Evolutionary conservation across 2,888 invertebrate genomes (phyloP).

Genomic region (Fissipunctia ypsillon): DNA sequence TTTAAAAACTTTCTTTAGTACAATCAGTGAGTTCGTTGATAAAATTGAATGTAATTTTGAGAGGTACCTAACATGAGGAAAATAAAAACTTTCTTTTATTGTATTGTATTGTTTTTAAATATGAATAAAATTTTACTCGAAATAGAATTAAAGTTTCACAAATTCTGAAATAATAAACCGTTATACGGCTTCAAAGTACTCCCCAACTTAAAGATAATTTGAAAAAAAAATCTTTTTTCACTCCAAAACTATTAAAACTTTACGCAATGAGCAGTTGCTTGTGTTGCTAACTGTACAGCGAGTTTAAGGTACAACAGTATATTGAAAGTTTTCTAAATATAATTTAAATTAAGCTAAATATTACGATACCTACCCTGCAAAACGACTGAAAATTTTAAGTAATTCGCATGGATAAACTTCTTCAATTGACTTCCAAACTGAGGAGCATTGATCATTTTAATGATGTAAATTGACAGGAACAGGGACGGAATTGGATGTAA

Average conservation of each 20-base stretch:
- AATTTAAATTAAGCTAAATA: background rate
- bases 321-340: background rate
- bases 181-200: background rate
- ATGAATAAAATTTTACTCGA: background rate
- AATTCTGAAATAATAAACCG: background rate
- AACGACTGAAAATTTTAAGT: background rate
- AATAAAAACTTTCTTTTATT: background rate
- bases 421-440: background rate
- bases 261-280: background rate
- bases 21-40: background rate
- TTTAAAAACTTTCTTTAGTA: slow-evolving; percentile 37
- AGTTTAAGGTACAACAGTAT: background rate
- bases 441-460: background rate
- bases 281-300: background rate
- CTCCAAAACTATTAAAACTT: background rate
- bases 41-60: slow-evolving; percentile 6
- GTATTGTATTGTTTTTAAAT: background rate
- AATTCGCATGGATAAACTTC: background rate
- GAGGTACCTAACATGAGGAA: background rate
- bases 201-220: background rate
- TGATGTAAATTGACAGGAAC: background rate
- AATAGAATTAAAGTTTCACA: background rate
- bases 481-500: background rate
- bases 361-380: background rate
- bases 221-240: background rate